phyloP scores from a whole-genome alignment of 2,113 vertebrate genomes.

The Capra hircus region DNA sequence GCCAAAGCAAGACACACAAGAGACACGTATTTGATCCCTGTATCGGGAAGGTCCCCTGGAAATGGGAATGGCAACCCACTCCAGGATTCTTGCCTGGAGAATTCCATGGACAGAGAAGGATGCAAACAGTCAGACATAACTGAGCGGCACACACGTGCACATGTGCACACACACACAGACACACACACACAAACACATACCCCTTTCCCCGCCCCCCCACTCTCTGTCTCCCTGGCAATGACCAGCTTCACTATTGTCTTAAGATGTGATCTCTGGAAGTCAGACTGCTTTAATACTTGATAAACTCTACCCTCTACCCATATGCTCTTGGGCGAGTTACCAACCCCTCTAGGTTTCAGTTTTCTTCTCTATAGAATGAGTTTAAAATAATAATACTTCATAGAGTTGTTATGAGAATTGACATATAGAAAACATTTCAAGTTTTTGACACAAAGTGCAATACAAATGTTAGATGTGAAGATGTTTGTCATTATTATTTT shows the following conservation, averaged over 20 bases:
- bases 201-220: fast-evolving
- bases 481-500: not conserved
- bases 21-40: not conserved
- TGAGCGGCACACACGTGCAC: not conserved
- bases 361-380: not conserved
- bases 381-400: not conserved
- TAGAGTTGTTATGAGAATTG: not conserved
- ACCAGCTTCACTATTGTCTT: not conserved
- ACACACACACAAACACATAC: not conserved
- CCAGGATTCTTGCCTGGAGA: not conserved
- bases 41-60: not conserved
- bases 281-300: not conserved
- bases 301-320: not conserved
- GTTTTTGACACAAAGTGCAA: not conserved
- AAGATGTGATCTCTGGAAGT: not conserved
- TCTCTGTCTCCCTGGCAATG: not conserved
- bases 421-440: not conserved
- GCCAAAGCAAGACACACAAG: not conserved
- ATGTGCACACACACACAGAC: not conserved
- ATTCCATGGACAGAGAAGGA: not conserved
- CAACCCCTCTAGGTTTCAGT: not conserved
- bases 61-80: not conserved
- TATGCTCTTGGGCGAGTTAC: not conserved
- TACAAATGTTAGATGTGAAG: not conserved
- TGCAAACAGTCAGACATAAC: not conserved